Conservation (phyloP, 2,888 invertebrate species). For the Rhingia rostrata region DNA sequence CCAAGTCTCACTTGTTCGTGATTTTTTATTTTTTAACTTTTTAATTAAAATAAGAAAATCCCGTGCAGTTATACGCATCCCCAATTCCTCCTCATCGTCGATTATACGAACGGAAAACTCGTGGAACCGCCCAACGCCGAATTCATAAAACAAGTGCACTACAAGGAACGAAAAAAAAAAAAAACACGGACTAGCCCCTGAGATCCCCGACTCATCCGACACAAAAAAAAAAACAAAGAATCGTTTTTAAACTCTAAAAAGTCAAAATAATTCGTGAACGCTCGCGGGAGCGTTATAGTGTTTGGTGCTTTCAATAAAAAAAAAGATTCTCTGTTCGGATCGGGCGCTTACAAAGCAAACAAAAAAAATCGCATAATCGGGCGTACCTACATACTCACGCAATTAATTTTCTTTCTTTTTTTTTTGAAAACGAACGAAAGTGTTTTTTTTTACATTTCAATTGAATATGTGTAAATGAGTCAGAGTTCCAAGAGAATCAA, state of each 20-base stretch:
- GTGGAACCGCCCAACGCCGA: conserved; percentile 72
- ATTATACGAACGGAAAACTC: conserved; percentile 47
- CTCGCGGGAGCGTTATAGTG: conserved; percentile 53
- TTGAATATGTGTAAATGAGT: conserved; percentile 58
- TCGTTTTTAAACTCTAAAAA: conserved; percentile 36
- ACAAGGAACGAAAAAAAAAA: conserved; percentile 58
- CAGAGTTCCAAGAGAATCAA: conserved; percentile 51
- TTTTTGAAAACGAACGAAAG: conserved; percentile 19
- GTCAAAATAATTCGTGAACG: conserved; percentile 42
- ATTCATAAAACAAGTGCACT: conserved; percentile 68
- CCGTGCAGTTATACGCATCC: conserved; percentile 26
- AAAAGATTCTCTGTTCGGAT: conserved; percentile 12
- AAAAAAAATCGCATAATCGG: conserved; percentile 51
- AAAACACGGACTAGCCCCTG: conserved; percentile 61
- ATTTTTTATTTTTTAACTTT: conserved; percentile 64
- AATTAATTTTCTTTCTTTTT: conserved; percentile 40
- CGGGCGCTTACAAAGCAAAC: conserved; percentile 29
- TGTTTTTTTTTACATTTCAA: conserved; percentile 15
- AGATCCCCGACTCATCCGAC: conserved; percentile 45
- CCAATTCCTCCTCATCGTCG: conserved; percentile 32
- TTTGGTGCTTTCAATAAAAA: conserved; percentile 60
- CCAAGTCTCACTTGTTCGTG: conserved; percentile 64
- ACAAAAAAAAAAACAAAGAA: conserved; percentile 61
- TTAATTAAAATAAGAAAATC: conserved; percentile 57
- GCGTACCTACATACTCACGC: conserved; percentile 37